Evolutionary conservation across 2,113 vertebrate genomes (phyloP), one percentile per base, ranked within the genome.

Genomic region (Glaucidium brasilianum): DNA sequence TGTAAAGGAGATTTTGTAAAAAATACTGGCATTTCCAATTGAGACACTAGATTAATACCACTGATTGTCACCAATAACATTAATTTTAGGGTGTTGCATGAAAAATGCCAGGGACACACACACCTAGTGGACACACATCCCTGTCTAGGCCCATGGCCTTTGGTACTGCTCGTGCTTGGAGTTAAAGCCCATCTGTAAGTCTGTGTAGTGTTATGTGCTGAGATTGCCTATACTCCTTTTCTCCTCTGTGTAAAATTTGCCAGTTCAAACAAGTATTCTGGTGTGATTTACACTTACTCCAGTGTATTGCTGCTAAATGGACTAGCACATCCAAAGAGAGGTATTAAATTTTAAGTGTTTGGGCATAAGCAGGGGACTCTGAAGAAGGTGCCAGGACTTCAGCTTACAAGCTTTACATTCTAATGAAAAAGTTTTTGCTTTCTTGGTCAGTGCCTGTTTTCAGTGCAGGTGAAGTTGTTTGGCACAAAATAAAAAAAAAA

Each of bases 61-160:
- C 43, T 43, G 43, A 43, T 43, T 43, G 43, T 43, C 43, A 15
- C 43, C 43, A 43, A 43, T 43, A 43, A 43, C 43, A 3, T 63
- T 72, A 18, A 34, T 68, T 8, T 66, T 30, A 30, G 6, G 43
- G 43, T 64, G 22, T 35, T 63, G 23, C 53, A 34, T 84, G 60
- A 49, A 62, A 69, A 50, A 37, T 27, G 20, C 43, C 43, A 43
- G 43, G 43, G 43, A 17, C 43, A 47, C 45, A 47, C 45, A 19
- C 43, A 82, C 1, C 0, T 3, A 45, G 69, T 27, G 64, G 79
- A 3, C 15, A 5, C 3, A 0, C 9, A 2, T 10, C 10, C 4
- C 11, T 29, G 32, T 50, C 10, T 20, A 32, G 5, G 4, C 30
- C 15, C 1, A 4, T 71, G 35, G 60, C 3, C 43, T 63, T 68